These are phyloP conservation scores for Callinectes sapidus DNA, from an alignment of 2,888 invertebrate genomes.

Conservation along the genomic window DNA sequence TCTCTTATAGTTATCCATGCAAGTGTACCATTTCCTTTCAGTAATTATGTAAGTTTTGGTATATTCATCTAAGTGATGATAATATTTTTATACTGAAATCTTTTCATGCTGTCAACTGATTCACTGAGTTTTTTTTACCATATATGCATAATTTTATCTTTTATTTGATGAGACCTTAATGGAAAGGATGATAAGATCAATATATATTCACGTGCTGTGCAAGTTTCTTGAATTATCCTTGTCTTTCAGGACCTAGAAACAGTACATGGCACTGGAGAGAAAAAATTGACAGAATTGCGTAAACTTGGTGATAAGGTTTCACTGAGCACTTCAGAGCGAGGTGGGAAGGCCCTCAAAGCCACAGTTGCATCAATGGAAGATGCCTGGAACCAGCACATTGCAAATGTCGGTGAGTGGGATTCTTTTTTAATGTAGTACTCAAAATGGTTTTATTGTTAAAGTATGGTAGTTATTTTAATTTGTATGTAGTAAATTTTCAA, in stretches of 20 bases:
- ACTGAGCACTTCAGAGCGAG: conserved; percentile 86
- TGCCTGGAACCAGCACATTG: conserved; percentile 82
- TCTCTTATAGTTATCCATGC: neutral
- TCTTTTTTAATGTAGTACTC: neutral
- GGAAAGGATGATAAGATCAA: neutral
- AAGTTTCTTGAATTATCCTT: neutral
- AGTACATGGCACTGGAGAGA: conserved; percentile 77
- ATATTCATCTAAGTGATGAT: neutral
- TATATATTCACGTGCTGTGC: neutral
- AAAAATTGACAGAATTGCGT: conserved; percentile 83
- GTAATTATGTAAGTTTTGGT: neutral
- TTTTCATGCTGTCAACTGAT: neutral
- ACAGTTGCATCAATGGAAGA: conserved; percentile 84
- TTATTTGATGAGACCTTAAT: neutral
- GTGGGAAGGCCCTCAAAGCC: conserved; percentile 83
- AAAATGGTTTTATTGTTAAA: neutral
- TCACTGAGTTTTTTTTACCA: neutral
- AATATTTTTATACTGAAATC: neutral
- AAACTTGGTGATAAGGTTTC: conserved; percentile 78
- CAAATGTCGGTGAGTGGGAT: conserved; percentile 76
- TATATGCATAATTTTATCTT: neutral
- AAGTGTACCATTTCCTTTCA: neutral
- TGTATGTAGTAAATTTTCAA: neutral
- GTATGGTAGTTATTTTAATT: neutral
- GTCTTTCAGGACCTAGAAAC: conserved; percentile 79